Base-by-base conservation (phyloP, 2,797 vertebrate species). In the Champsocephalus esox region DNA sequence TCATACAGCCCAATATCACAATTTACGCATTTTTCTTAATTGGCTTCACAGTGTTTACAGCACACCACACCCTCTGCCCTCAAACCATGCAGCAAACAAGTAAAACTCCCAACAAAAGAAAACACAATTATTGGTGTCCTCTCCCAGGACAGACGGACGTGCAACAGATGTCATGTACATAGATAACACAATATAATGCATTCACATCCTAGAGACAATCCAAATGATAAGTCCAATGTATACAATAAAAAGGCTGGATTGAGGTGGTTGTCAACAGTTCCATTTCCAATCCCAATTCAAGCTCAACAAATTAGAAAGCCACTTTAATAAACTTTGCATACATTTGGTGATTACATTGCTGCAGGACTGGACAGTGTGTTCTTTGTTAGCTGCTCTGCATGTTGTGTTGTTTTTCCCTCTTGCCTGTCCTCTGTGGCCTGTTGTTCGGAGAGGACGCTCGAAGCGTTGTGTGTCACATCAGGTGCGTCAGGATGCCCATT, bases 401-500 rank as follows among this genome's bases (percentile, higher is more conserved):
- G 80, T 79, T 82, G 81, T 88, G 86, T 92, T 83, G 71, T 88
- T 89, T 50, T 84, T 68, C 67, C 54, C 78, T 82, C 69, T 38
- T 70, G 72, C 82, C 61, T 66, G 13, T 77, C 73, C 80, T 86
- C 75, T 78, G 77, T 83, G 74, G 83, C 81, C 87, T 72, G 81
- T 82, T 89, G 87, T 87, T 82, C 71, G 3, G 60, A 52, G 66
- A 82, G 61, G 77, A 69, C 10, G 87, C 94, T 81, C 82, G 73
- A 60, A 75, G 90, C 88, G 76, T 73, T 72, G 84, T 21, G 71
- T 92, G 94, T 96, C 91, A 95, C 95, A 96, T 95, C 94, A 96
- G 96, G 96, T 96, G 92, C 88, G 86, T 95, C 95, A 94, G 87
- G 85, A 87, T 92, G 86, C 69, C 92, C 89, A 93, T 90, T 89